phyloP scores from a whole-genome alignment of 2,888 invertebrate genomes.

The Zygothrica quintamaculata region DNA sequence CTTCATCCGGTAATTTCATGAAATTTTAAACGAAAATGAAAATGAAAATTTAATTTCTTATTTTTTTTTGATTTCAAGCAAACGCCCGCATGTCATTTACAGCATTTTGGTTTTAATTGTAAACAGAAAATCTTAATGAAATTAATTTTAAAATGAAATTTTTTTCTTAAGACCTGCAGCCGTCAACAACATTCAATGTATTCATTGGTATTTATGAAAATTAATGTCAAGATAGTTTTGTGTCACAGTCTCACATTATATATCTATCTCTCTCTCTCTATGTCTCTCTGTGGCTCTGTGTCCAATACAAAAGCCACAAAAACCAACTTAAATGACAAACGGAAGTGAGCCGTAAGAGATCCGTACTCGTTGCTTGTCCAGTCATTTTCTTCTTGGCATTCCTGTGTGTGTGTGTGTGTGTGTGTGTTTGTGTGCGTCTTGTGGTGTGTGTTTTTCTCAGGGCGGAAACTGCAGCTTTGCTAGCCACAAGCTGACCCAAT shows the following conservation, averaged over 20 bases:
- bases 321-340: slow-evolving; percentile 60
- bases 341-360: slow-evolving; percentile 55
- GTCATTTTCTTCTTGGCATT: slow-evolving; percentile 12
- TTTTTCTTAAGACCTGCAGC: slow-evolving; percentile 59
- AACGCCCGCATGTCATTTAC: slow-evolving; percentile 58
- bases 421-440: no score
- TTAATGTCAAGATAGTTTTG: slow-evolving; percentile 57
- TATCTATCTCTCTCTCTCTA: no score
- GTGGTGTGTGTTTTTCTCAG: slow-evolving; percentile 17
- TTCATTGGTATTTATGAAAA: slow-evolving; percentile 64
- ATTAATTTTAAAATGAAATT: slow-evolving; percentile 61
- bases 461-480: slow-evolving; percentile 76
- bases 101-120: slow-evolving; percentile 55
- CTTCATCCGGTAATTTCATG: slow-evolving; percentile 65
- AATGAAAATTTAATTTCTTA: slow-evolving; percentile 18
- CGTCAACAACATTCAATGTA: background rate
- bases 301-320: slow-evolving; percentile 68
- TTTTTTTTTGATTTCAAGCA: no score
- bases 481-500: slow-evolving; percentile 55
- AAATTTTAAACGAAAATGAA: slow-evolving; percentile 39
- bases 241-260: slow-evolving; percentile 11
- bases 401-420: no score
- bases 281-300: no score
- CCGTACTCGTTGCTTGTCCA: slow-evolving; percentile 38
- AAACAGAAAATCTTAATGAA: slow-evolving; percentile 59